phyloP scores from a whole-genome alignment of 2,113 vertebrate genomes.

The Cinclus mexicanus region DNA sequence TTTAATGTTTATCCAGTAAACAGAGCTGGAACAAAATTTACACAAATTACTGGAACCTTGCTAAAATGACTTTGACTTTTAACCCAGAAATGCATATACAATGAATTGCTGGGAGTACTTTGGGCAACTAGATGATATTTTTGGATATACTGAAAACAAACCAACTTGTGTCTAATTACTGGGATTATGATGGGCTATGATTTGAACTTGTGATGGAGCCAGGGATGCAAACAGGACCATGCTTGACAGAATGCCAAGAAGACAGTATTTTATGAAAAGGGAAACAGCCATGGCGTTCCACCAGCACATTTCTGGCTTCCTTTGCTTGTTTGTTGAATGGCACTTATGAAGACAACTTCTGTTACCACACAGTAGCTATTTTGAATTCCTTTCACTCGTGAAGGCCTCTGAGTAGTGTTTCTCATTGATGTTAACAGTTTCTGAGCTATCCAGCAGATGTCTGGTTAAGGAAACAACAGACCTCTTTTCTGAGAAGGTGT shows the following conservation, averaged over 20 bases:
- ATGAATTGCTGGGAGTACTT: slow-evolving; percentile 45
- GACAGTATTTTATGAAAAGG: slow-evolving; percentile 10
- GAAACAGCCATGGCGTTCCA: neutral
- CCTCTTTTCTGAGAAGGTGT: neutral
- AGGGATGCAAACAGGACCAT: slow-evolving; percentile 52
- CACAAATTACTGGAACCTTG: slow-evolving; percentile 56
- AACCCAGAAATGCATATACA: slow-evolving; percentile 51
- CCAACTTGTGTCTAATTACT: slow-evolving; percentile 57
- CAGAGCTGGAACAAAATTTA: slow-evolving; percentile 45
- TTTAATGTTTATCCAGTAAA: slow-evolving; percentile 53
- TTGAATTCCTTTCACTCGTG: neutral
- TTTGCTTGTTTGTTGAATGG: slow-evolving; percentile 27
- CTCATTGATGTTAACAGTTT: neutral
- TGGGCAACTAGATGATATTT: slow-evolving; percentile 46
- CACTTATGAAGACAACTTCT: neutral
- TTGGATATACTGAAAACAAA: slow-evolving; percentile 55
- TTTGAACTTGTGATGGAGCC: slow-evolving; percentile 64
- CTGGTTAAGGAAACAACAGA: neutral
- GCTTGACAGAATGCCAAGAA: slow-evolving; percentile 48
- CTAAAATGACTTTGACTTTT: slow-evolving; percentile 62
- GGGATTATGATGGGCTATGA: slow-evolving; percentile 60
- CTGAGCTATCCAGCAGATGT: neutral
- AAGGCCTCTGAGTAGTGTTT: neutral
- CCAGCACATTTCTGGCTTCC: neutral
- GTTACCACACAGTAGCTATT: neutral